Percentiles rank a stretch among this genome's conserved stretches.
These are phyloP conservation scores for Adrianichthys oophorus DNA, from an alignment of 2,797 vertebrate genomes.

Conservation along the genomic window DNA sequence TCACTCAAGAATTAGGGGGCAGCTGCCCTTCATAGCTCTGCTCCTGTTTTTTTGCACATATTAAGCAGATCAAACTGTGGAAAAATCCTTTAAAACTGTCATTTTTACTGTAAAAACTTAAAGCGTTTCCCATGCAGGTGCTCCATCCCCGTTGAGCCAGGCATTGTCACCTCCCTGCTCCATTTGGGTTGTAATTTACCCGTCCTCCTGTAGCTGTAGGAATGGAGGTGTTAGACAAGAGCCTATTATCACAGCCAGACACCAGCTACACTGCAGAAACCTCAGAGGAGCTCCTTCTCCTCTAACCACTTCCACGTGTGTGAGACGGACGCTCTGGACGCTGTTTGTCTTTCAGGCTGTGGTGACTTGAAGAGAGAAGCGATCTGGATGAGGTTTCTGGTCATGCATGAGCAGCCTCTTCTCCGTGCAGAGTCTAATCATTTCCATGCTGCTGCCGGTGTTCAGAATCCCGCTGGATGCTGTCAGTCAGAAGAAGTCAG, in stretches of 20 bases:
- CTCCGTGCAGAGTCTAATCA: slow-evolving; percentile 42
- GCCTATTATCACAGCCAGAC: slow-evolving; percentile 75
- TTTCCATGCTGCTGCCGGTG: slow-evolving; percentile 53
- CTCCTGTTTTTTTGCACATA: too few species aligned
- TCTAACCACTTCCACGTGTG: slow-evolving; percentile 79
- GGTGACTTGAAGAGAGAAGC: slow-evolving; percentile 61
- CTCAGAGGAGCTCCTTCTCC: slow-evolving; percentile 66
- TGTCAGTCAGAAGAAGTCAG: slow-evolving; percentile 34
- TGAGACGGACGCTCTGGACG: slow-evolving; percentile 51
- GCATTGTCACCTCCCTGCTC: slow-evolving; percentile 43
- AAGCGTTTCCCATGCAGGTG: slow-evolving; percentile 32
- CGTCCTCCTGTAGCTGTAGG: slow-evolving; percentile 56
- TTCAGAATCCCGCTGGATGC: slow-evolving; percentile 2
- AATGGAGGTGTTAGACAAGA: slow-evolving; percentile 73
- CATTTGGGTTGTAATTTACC: slow-evolving; percentile 45
- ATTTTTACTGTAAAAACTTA: slow-evolving; percentile 1
- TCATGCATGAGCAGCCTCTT: slow-evolving; percentile 48
- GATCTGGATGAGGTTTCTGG: slow-evolving; percentile 61
- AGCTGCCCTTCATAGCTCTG: too few species aligned
- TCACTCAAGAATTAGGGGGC: too few species aligned
- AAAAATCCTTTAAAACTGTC: not conserved
- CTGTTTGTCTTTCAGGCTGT: slow-evolving; percentile 72
- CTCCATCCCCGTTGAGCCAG: slow-evolving; percentile 21
- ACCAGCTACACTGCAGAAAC: slow-evolving; percentile 54
- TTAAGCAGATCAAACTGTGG: too few species aligned